These are phyloP conservation scores for Athene noctua DNA, from an alignment of 2,113 vertebrate genomes.

Conservation along the genomic window DNA sequence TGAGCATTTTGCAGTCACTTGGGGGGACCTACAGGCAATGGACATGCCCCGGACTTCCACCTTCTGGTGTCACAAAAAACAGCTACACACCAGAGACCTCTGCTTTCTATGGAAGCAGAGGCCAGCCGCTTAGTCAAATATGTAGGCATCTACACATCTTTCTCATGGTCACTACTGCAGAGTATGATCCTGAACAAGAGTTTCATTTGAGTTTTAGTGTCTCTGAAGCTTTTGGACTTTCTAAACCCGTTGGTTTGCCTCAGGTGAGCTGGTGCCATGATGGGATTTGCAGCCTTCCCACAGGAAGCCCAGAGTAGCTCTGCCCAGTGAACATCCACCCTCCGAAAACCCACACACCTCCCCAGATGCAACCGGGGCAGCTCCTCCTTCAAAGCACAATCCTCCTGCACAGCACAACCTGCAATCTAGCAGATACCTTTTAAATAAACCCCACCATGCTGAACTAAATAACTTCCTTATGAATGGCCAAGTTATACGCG, in stretches of 20 bases:
- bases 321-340: not conserved
- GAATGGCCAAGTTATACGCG: fast-evolving
- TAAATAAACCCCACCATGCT: not conserved
- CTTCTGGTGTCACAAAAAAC: not conserved
- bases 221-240: not conserved
- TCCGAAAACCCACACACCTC: fast-evolving
- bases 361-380: not conserved
- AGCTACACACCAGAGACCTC: not conserved
- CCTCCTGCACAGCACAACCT: not conserved
- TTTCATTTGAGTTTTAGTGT: not conserved
- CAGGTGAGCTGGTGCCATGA: not conserved
- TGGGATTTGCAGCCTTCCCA: not conserved
- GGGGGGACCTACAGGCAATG: not conserved
- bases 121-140: not conserved
- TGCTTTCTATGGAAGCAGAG: fast-evolving
- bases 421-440: not conserved
- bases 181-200: not conserved
- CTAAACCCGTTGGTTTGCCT: not conserved
- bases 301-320: not conserved
- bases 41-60: not conserved
- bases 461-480: not conserved
- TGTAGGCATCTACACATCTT: not conserved
- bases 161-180: not conserved
- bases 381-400: not conserved
- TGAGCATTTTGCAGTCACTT: not conserved